Evolutionary conservation across 2,888 invertebrate species (phyloP).

Genomic region (Onchidella celtica): DNA sequence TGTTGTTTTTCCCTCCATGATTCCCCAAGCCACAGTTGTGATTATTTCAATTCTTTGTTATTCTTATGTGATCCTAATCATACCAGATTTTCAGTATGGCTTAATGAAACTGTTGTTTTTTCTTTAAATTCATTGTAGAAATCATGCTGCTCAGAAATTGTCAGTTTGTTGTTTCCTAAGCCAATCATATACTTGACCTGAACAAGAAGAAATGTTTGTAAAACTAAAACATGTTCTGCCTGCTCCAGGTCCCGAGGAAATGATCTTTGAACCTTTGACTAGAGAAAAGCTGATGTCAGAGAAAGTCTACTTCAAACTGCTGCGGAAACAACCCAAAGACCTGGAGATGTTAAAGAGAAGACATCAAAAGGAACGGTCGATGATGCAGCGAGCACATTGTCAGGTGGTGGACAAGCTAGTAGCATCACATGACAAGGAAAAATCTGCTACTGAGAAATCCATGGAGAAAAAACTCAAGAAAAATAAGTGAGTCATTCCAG

Average conservation of each 20-base stretch:
- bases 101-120: too few species aligned
- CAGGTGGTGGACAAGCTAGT: constrained; percentile 94
- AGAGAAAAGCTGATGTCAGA: constrained; percentile 76
- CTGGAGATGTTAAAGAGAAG: constrained; percentile 92
- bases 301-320: constrained; percentile 85
- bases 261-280: constrained; percentile 76
- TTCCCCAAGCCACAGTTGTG: too few species aligned
- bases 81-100: too few species aligned
- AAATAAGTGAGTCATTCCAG: constrained; percentile 82
- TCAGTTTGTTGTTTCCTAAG: too few species aligned
- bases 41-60: too few species aligned
- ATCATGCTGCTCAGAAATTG: too few species aligned
- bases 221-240: too few species aligned
- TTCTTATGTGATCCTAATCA: too few species aligned
- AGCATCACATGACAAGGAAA: constrained; percentile 81
- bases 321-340: constrained; percentile 97
- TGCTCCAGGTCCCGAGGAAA: constrained; percentile 69
- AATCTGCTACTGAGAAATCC: constrained; percentile 74
- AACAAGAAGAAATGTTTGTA: too few species aligned
- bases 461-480: constrained; percentile 88
- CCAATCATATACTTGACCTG: too few species aligned
- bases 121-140: too few species aligned
- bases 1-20: too few species aligned
- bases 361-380: constrained; percentile 94
- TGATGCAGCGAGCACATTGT: constrained; percentile 91